phyloP scores from a whole-genome alignment of 2,797 vertebrate genomes.

The Molossus molossus region DNA sequence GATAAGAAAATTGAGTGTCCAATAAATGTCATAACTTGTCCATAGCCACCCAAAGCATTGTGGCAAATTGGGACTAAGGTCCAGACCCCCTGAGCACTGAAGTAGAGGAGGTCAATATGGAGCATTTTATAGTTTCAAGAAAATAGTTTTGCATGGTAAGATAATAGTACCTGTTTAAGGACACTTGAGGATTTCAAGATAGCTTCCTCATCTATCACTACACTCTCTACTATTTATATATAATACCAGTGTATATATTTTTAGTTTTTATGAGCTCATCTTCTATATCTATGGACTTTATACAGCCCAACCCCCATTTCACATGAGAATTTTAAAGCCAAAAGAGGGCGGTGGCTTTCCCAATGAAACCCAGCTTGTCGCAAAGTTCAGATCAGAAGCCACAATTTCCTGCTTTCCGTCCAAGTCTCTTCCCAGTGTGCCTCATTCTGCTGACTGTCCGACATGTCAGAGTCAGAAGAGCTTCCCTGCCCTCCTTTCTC shows the following conservation, averaged over 20 bases:
- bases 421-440: background rate
- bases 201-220: background rate
- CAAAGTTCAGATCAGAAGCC: background rate
- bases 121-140: background rate
- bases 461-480: background rate
- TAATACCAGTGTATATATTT: background rate
- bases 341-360: background rate
- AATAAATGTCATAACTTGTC: background rate
- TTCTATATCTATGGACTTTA: background rate
- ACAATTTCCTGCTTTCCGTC: background rate
- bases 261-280: background rate
- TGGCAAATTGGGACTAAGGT: background rate
- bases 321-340: background rate
- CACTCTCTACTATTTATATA: background rate
- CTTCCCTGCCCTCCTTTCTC: background rate
- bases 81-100: background rate
- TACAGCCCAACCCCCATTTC: background rate
- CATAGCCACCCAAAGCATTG: background rate
- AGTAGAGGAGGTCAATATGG: background rate
- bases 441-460: background rate
- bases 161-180: background rate
- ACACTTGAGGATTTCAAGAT: background rate
- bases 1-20: background rate
- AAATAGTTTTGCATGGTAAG: background rate
- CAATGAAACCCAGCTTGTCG: background rate